Percentiles rank a stretch among this genome's conserved stretches.
These are phyloP conservation scores for Malurus elegans DNA, from an alignment of 2,113 vertebrate genomes.

Conservation along the genomic window DNA sequence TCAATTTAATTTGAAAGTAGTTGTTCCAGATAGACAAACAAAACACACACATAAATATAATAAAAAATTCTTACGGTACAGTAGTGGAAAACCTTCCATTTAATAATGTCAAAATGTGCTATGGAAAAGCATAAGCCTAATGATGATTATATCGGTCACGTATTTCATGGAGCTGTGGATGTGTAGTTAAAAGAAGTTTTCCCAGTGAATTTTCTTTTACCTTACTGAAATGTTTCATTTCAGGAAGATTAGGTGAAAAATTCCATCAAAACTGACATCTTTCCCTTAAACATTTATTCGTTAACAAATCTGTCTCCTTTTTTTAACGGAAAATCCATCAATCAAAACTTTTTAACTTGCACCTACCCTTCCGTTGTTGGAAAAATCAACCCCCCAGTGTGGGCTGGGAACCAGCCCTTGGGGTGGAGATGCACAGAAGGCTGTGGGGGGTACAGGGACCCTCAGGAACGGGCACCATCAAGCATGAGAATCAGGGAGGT, in stretches of 20 bases:
- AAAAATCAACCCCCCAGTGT: neutral
- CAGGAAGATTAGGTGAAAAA: neutral
- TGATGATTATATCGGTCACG: neutral
- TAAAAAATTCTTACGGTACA: neutral
- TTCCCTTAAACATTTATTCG: neutral
- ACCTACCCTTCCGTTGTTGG: rapidly evolving
- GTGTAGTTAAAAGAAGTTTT: neutral
- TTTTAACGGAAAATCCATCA: neutral
- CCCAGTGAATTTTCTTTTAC: neutral
- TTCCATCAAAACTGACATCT: neutral
- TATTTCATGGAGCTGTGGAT: neutral
- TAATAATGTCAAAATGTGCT: neutral
- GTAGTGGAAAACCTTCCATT: neutral
- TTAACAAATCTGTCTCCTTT: neutral
- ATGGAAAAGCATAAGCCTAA: neutral
- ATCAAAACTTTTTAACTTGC: neutral
- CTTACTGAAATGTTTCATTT: neutral
- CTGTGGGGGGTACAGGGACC: neutral
- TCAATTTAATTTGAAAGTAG: neutral
- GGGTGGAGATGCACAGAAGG: neutral
- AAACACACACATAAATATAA: neutral
- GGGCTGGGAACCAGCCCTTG: neutral
- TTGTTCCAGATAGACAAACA: neutral
- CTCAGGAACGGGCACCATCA: neutral
- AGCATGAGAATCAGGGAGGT: neutral